phyloP scores from a whole-genome alignment of 2,888 invertebrate species.

The Megaustenia siamemsis region DNA sequence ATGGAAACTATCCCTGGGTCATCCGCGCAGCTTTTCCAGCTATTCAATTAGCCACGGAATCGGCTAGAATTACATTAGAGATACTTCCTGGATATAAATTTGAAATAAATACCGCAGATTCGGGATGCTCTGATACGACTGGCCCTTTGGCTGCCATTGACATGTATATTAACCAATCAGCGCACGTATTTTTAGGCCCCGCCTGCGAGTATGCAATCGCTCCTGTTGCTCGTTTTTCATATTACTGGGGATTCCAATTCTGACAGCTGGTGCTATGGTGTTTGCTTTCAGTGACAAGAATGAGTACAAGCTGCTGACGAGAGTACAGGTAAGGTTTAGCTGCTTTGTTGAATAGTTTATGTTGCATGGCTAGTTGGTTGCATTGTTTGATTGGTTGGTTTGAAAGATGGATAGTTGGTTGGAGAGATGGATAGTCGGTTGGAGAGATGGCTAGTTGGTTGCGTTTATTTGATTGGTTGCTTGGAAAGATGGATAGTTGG shows the following conservation, averaged over 20 bases:
- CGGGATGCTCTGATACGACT: conserved; percentile 75
- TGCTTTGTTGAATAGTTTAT: too few relatives aligned
- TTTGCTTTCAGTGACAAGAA: conserved; percentile 74
- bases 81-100: conserved; percentile 62
- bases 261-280: conserved; percentile 83
- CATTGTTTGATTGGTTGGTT: too few relatives aligned
- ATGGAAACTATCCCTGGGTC: conserved; percentile 66
- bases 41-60: conserved; percentile 76
- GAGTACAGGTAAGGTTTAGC: conserved; percentile 65
- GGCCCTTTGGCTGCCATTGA: conserved; percentile 77
- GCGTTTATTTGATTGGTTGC: too few relatives aligned
- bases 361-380: too few relatives aligned
- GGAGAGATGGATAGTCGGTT: too few relatives aligned
- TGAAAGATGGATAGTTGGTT: too few relatives aligned
- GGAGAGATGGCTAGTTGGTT: too few relatives aligned
- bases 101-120: conserved; percentile 67
- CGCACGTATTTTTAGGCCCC: conserved; percentile 77
- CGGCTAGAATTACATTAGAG: conserved; percentile 56
- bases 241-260: conserved; percentile 92
- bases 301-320: conserved; percentile 88
- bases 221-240: conserved; percentile 92
- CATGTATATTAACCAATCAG: conserved; percentile 68
- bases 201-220: conserved; percentile 86
- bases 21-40: conserved; percentile 74
- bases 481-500: too few relatives aligned